Conservation (phyloP, 2,797 vertebrate genomes). For the Sphaeramia orbicularis region DNA sequence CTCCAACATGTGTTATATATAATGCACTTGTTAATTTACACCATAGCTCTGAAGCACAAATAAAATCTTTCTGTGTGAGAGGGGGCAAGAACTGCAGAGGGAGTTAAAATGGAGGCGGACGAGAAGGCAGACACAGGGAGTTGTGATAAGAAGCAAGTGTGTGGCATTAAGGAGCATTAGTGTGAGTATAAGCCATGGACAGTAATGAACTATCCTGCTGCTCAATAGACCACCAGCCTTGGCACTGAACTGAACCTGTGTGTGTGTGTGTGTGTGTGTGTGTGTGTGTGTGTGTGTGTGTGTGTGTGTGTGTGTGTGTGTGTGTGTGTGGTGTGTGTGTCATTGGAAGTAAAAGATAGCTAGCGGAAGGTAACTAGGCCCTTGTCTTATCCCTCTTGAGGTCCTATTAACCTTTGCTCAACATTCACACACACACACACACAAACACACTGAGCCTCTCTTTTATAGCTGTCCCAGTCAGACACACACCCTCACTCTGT, state of each 20-base stretch:
- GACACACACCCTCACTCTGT: slow-evolving; percentile 11
- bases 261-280: slow-evolving; percentile 18
- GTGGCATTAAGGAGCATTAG: slow-evolving; percentile 55
- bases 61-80: not conserved
- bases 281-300: slow-evolving; percentile 22
- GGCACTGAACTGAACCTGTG: slow-evolving; percentile 21
- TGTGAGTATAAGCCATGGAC: slow-evolving; percentile 44
- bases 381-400: slow-evolving; percentile 73
- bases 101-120: not conserved
- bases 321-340: slow-evolving; percentile 13
- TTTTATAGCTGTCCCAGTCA: slow-evolving; percentile 21
- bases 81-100: not conserved
- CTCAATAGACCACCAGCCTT: slow-evolving; percentile 50
- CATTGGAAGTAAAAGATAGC: slow-evolving; percentile 19
- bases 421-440: slow-evolving; percentile 37
- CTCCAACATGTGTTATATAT: no score
- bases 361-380: slow-evolving; percentile 61
- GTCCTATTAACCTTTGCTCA: slow-evolving; percentile 79
- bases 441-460: slow-evolving; percentile 11
- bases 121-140: slow-evolving; percentile 4
- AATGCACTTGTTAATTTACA: not conserved
- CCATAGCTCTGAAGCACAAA: not conserved
- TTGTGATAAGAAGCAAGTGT: slow-evolving; percentile 35
- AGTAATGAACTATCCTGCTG: slow-evolving; percentile 56
- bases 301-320: slow-evolving; percentile 36